A percentile compares a stretch with the other conserved stretches of the same genome.
Conservation (phyloP, 2,113 vertebrate genomes). For the Vulpes lagopus region DNA sequence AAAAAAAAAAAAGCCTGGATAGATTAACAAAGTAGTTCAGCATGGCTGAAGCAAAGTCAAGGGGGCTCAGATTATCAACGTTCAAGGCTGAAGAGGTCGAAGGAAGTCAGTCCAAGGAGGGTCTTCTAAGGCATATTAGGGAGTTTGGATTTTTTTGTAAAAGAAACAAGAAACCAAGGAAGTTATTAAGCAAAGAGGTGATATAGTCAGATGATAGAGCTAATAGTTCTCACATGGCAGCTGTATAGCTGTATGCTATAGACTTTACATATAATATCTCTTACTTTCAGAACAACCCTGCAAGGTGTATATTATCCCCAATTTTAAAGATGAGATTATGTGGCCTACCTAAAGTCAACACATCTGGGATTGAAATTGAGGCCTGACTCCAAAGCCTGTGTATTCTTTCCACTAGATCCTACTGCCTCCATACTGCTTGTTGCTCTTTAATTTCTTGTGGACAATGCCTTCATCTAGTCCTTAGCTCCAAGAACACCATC, state of each 20-base stretch:
- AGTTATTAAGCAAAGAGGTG: not conserved
- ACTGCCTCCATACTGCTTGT: no score
- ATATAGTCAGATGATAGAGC: not conserved
- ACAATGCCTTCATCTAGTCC: not conserved
- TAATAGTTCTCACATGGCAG: conserved; percentile 1
- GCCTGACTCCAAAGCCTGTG: not conserved
- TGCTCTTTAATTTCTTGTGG: not conserved
- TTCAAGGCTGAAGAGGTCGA: not conserved
- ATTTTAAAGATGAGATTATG: not conserved
- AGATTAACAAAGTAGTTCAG: not conserved
- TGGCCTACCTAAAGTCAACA: not conserved
- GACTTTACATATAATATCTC: not conserved
- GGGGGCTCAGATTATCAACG: not conserved
- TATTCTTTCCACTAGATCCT: not conserved
- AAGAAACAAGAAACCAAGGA: conserved; percentile 25
- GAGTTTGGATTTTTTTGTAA: not conserved
- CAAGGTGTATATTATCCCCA: not conserved
- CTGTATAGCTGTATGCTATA: not conserved
- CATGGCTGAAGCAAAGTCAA: not conserved
- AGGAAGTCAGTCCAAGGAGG: not conserved
- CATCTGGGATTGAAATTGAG: not conserved
- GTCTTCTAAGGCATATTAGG: not conserved
- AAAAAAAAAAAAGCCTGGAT: not conserved
- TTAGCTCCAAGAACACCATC: not conserved
- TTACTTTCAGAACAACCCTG: conserved; percentile 1